These are phyloP conservation scores for Bufo bufo DNA, from an alignment of 2,113 vertebrate genomes.

Conservation along the genomic window DNA sequence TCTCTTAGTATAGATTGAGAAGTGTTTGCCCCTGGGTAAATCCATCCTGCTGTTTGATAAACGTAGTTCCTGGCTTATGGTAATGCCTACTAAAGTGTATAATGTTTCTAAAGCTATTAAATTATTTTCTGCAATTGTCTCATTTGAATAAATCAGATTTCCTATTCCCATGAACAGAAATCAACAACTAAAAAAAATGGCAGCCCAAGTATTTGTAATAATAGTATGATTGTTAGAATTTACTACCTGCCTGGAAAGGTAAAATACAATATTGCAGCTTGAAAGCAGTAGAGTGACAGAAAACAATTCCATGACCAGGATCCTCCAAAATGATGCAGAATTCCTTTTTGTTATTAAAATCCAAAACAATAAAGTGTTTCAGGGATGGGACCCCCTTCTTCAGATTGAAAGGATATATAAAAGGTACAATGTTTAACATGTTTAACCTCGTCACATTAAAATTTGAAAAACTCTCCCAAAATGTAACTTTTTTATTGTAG, in stretches of 20 bases:
- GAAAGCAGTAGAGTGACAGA: too few species aligned
- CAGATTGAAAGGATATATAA: too few species aligned
- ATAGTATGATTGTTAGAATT: neutral
- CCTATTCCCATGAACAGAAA: conserved; percentile 7
- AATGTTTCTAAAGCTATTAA: conserved; percentile 48
- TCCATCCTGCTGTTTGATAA: conserved; percentile 54
- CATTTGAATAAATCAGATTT: conserved; percentile 42
- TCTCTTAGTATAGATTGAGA: conserved; percentile 40
- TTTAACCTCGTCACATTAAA: too few species aligned
- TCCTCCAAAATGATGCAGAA: too few species aligned
- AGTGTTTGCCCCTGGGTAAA: conserved; percentile 53
- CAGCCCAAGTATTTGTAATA: neutral
- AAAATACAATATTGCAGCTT: neutral
- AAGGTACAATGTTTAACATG: too few species aligned
- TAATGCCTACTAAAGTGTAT: conserved; percentile 52
- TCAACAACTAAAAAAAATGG: conserved; percentile 12
- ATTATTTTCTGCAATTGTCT: conserved; percentile 39
- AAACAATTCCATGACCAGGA: neutral
- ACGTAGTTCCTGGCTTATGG: conserved; percentile 47
- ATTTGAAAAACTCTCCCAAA: too few species aligned
- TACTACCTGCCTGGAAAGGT: neutral
- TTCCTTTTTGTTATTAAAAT: too few species aligned
- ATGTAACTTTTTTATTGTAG: too few species aligned
- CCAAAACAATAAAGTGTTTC: too few species aligned
- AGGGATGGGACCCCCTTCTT: too few species aligned